A percentile compares a stretch with the other conserved stretches of the same genome.
These are phyloP conservation scores for Brachypteracias leptosomus DNA, from an alignment of 2,113 vertebrate genomes.

Conservation along the genomic window DNA sequence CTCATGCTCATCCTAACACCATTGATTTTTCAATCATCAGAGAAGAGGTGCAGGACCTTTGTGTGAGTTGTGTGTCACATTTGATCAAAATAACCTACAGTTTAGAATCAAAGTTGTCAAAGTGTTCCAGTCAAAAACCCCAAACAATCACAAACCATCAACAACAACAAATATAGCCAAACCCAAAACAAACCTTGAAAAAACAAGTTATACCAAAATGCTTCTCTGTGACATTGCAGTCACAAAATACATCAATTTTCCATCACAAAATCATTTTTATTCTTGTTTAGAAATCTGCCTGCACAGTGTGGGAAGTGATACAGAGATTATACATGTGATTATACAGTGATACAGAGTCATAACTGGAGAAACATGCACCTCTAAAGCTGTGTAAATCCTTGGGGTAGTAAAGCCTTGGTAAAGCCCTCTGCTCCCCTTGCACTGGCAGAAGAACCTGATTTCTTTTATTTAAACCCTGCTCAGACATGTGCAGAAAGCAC, in stretches of 20 bases:
- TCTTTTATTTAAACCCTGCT: background rate
- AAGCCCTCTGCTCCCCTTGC: background rate
- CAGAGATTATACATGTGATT: background rate
- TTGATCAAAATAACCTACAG: background rate
- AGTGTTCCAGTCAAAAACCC: background rate
- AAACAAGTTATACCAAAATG: background rate
- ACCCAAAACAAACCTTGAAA: background rate
- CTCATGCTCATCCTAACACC: background rate
- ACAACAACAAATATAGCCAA: background rate
- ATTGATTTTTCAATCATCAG: background rate
- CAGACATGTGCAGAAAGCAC: background rate
- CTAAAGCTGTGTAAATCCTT: background rate
- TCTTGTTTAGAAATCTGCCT: background rate
- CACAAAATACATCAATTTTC: background rate
- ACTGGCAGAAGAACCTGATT: background rate
- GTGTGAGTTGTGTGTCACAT: background rate
- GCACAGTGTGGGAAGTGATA: background rate
- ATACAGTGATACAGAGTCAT: background rate
- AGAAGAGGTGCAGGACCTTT: background rate
- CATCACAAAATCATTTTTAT: background rate
- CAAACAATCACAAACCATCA: background rate
- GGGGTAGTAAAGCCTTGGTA: background rate
- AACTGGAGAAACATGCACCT: background rate
- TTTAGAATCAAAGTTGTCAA: background rate
- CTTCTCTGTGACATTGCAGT: background rate